These are phyloP conservation scores for Columba guinea DNA, from an alignment of 2,797 vertebrate species.

Conservation along the genomic window DNA sequence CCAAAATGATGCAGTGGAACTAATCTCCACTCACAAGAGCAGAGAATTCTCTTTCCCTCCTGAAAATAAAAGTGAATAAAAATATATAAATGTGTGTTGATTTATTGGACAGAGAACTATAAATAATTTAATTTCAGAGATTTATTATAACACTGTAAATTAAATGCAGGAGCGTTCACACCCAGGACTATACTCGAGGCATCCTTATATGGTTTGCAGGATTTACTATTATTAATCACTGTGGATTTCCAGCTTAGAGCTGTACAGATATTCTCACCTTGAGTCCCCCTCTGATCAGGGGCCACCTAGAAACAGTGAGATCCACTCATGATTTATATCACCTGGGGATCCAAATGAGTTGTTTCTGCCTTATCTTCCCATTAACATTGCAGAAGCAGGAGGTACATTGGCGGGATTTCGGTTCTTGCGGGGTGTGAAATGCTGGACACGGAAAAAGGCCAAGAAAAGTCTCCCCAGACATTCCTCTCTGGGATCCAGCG, in stretches of 20 bases:
- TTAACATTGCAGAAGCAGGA: background rate
- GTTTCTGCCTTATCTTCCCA: background rate
- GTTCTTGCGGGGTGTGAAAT: background rate
- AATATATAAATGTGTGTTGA: background rate
- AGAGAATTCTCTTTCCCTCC: background rate
- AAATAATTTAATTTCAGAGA: background rate
- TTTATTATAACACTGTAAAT: background rate
- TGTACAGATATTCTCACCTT: background rate
- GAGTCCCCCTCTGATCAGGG: background rate
- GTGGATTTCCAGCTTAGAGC: background rate
- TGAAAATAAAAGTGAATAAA: background rate
- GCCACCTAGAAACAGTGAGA: background rate
- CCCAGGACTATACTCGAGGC: background rate
- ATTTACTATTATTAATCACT: background rate
- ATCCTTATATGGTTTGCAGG: background rate
- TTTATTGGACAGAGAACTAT: background rate
- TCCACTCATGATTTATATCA: background rate
- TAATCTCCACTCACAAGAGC: background rate
- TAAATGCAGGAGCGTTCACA: background rate
- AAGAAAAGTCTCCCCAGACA: background rate
- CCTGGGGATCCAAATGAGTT: background rate
- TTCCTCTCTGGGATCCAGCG: background rate
- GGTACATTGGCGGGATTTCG: background rate
- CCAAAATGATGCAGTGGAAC: background rate
- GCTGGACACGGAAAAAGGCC: background rate